phyloP scores from a whole-genome alignment of 1,140 invertebrate genomes.

The Leptopilina clavipes region DNA sequence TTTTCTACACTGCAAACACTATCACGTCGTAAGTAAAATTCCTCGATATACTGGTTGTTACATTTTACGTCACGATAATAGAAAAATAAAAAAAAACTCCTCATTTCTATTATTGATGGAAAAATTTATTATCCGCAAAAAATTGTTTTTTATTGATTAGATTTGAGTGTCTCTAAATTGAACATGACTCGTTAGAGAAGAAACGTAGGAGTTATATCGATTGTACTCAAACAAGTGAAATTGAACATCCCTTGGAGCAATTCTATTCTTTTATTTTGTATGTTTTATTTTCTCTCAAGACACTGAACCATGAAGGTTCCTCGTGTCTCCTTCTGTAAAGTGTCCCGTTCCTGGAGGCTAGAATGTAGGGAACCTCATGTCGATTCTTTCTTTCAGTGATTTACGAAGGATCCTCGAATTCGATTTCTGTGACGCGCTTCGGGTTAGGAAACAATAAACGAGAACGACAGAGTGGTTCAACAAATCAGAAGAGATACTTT shows the following conservation, averaged over 20 bases:
- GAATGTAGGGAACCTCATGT: conserved; percentile 27
- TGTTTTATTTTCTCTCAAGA: conserved; percentile 21
- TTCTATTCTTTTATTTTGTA: not conserved
- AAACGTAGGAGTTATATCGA: not conserved
- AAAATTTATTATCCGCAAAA: not conserved
- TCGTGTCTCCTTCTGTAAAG: conserved; percentile 13
- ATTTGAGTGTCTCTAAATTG: conserved; percentile 12
- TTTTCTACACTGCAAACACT: too few relatives aligned
- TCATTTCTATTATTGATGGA: not conserved
- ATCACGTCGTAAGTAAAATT: too few relatives aligned
- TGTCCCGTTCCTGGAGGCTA: not conserved
- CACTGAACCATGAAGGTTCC: conserved; percentile 1
- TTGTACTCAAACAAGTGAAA: not conserved
- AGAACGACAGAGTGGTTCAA: conserved; percentile 36
- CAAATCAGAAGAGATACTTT: conserved; percentile 40
- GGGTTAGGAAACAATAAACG: conserved; percentile 38
- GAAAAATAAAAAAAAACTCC: not conserved
- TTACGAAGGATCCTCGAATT: conserved; percentile 46
- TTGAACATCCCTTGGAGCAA: conserved; percentile 5
- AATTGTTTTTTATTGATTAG: conserved; percentile 17
- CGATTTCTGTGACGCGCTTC: conserved; percentile 40
- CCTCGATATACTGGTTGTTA: too few relatives aligned
- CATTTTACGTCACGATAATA: not conserved
- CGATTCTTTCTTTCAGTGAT: conserved; percentile 47
- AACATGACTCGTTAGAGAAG: conserved; percentile 7